These are phyloP conservation scores for Climacteris rufus DNA, from an alignment of 2,113 vertebrate species.

Conservation along the genomic window DNA sequence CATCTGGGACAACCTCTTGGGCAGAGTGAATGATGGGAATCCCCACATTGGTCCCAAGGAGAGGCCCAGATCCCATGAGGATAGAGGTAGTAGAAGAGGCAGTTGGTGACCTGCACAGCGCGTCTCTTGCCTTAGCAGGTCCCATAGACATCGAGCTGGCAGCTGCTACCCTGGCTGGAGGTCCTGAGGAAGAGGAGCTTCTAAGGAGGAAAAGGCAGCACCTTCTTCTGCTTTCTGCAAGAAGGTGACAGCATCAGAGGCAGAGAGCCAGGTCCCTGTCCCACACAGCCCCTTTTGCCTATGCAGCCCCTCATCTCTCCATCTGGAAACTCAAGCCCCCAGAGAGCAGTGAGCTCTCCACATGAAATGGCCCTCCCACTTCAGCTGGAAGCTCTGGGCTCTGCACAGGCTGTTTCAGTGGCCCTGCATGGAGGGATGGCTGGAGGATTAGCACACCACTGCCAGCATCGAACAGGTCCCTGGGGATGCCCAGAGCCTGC, in stretches of 20 bases:
- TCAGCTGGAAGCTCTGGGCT: not conserved
- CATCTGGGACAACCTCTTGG: not conserved
- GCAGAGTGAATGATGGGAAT: not conserved
- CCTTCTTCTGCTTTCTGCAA: not conserved
- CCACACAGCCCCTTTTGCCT: not conserved
- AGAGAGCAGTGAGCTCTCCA: no score
- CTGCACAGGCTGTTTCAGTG: no score
- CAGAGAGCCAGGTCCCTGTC: not conserved
- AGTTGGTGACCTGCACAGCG: not conserved
- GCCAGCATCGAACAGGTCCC: no score
- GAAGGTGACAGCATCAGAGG: not conserved
- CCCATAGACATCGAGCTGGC: not conserved
- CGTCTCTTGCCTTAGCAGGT: not conserved
- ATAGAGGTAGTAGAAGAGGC: not conserved
- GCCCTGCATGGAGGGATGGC: no score
- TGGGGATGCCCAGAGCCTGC: not conserved
- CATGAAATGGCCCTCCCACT: not conserved
- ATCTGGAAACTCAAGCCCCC: not conserved
- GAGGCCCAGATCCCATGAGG: rapidly evolving
- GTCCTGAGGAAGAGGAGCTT: not conserved
- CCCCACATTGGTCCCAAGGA: not conserved
- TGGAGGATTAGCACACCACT: not conserved
- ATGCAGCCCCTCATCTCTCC: no score
- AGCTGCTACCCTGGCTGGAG: not conserved
- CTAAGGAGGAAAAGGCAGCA: not conserved